Base-by-base conservation (phyloP, 2,888 invertebrate genomes). In the Trichopoda pennipes region DNA sequence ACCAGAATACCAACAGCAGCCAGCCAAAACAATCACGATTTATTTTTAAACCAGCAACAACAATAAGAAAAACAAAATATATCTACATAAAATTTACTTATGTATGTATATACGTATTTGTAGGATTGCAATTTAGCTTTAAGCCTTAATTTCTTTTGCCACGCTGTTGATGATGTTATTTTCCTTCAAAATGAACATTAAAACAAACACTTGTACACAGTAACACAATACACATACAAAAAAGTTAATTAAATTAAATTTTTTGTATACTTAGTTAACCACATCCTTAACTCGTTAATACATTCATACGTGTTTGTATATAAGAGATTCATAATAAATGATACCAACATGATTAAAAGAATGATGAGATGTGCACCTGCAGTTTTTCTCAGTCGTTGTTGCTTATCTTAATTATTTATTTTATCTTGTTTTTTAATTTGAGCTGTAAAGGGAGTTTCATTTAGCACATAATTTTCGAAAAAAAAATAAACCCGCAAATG, bases 51-150 rank as follows among this genome's bases (percentile, higher is more conserved):
- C 42, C 63, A 73, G 51, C 12, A 72, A 53, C 53, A 72, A 53
- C 28, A 28, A 28, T 28, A 51, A 35, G n/a, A n/a, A 55, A 38
- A 14, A 7, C 35, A 70, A 44, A 35, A 6, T 35, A 3, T 35
- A 51, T 51, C 21, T 47, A 19, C 10, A 56, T 55, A 70, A 44
- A 35, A 6, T 35, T 3, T 35, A 51, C 38, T 35, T 47, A 19
- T 16, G 47, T 55, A 6, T 35, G 8, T 35, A 51, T 51, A 21
- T 47, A 19, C 10, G 47, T 55, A 58, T 73, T 66, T 66, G 47
- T 55, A 47, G 21, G 16, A 53, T 58, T 72, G 64, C 44, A 73
- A 73, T 79, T 79, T 73, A 35, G 66, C 78, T 73, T 64, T 60
- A 66, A 73, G 78, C 60, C 58, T 66, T 79, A 53, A 53, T n/a